Evolutionary conservation across 2,888 invertebrate species (phyloP).

Genomic region (Ectropis crepuscularia): DNA sequence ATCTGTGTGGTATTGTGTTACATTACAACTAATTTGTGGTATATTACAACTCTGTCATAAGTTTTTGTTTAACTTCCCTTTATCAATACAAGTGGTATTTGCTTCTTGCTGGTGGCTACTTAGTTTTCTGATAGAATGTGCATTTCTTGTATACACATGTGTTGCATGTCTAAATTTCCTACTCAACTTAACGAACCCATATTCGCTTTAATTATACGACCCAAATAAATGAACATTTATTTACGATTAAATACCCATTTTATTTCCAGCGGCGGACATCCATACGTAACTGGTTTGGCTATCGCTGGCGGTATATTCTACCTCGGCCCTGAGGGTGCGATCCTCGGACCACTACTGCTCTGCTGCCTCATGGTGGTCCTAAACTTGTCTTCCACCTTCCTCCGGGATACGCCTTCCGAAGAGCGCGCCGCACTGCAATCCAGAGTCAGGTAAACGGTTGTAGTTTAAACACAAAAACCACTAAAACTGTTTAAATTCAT

Average conservation of each 20-base stretch:
- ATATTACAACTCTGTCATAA: no score
- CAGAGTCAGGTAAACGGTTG: conserved; percentile 74
- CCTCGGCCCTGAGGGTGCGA: conserved; percentile 98
- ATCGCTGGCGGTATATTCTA: conserved; percentile 99
- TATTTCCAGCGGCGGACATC: conserved; percentile 93
- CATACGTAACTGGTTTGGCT: conserved; percentile 97
- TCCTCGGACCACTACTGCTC: conserved; percentile 97
- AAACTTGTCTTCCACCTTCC: conserved; percentile 90
- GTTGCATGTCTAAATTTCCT: no score
- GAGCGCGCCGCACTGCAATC: conserved; percentile 81
- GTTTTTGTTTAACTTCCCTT: no score
- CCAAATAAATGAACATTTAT: neutral
- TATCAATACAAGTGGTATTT: no score
- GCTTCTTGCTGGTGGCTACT: no score
- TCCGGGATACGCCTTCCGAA: conserved; percentile 88
- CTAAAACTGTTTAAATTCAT: no score
- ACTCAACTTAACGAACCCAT: neutral
- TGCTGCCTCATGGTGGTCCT: conserved; percentile 97
- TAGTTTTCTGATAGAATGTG: no score
- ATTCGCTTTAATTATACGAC: neutral
- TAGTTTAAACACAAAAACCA: no score
- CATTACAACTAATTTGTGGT: no score
- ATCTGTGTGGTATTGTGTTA: no score
- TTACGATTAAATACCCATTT: neutral
- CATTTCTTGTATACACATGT: no score